Percentiles rank a stretch among this genome's conserved stretches.
Conservation (phyloP, 2,113 vertebrate genomes). For the Suncus etruscus region DNA sequence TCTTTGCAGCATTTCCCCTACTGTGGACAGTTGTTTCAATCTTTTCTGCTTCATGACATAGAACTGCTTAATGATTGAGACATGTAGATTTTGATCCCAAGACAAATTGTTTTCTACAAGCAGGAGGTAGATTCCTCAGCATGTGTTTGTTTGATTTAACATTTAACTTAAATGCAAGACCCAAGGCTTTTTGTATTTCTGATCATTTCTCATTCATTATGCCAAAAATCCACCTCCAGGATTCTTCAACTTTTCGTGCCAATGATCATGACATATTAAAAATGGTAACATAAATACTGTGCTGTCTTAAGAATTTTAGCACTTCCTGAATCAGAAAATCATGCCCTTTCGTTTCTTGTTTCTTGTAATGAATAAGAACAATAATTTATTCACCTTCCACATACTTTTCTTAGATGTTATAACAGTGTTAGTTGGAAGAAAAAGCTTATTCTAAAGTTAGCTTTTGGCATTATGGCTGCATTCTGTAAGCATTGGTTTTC, state of each 20-base stretch:
- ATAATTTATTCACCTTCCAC: constrained; percentile 58
- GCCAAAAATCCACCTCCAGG: constrained; percentile 47
- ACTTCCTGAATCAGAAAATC: constrained; percentile 64
- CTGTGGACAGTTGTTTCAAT: constrained; percentile 3
- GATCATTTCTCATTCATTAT: constrained; percentile 62
- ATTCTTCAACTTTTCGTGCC: constrained; percentile 61
- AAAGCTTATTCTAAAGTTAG: constrained; percentile 62
- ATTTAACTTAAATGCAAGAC: constrained; percentile 67
- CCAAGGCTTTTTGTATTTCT: constrained; percentile 63
- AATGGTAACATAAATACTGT: constrained; percentile 64
- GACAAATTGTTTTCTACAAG: constrained; percentile 47
- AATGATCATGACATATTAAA: constrained; percentile 65
- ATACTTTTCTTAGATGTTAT: constrained; percentile 52
- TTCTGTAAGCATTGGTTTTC: constrained; percentile 39
- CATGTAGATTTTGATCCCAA: constrained; percentile 4
- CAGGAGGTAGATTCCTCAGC: constrained; percentile 61
- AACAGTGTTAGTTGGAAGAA: constrained; percentile 28
- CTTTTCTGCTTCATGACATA: constrained; percentile 29
- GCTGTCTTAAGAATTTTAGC: constrained; percentile 62
- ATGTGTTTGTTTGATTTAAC: constrained; percentile 72
- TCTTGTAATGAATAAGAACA: constrained; percentile 57
- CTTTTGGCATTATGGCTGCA: constrained; percentile 37
- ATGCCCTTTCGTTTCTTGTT: constrained; percentile 66
- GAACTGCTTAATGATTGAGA: constrained; percentile 21
- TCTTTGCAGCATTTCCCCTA: constrained; percentile 3